A percentile compares a stretch with the other conserved stretches of the same genome.
These are phyloP conservation scores for Circaetus gallicus DNA, from an alignment of 2,113 vertebrate species.

Conservation along the genomic window DNA sequence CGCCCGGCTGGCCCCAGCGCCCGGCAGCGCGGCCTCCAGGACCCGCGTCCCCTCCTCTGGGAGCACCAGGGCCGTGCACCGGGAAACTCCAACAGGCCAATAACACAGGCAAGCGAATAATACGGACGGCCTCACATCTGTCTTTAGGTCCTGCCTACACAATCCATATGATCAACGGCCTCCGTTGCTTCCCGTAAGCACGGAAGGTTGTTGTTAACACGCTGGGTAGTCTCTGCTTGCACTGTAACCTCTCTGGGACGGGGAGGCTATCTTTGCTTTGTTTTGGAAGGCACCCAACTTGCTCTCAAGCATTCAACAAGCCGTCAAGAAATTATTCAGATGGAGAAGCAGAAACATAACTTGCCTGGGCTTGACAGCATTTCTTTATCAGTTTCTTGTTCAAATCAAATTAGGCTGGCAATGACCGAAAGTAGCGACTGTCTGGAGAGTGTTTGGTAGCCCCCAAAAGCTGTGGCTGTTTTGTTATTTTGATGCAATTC, in stretches of 20 bases:
- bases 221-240: not conserved
- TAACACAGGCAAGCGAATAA: not conserved
- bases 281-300: slow-evolving; percentile 44
- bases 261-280: slow-evolving; percentile 34
- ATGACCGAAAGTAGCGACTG: not conserved
- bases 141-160: not conserved
- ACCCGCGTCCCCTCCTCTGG: too few species aligned
- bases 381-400: slow-evolving; percentile 46
- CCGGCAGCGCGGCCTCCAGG: not conserved
- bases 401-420: slow-evolving; percentile 38
- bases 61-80: not conserved
- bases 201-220: not conserved
- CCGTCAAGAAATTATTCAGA: slow-evolving; percentile 55
- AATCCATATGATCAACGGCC: not conserved
- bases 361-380: slow-evolving; percentile 29
- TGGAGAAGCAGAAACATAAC: slow-evolving; percentile 35
- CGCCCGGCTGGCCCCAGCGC: not conserved
- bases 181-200: rapidly evolving
- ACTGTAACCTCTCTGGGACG: slow-evolving; percentile 9
- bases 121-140: not conserved
- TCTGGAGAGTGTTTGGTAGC: not conserved
- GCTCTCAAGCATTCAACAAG: slow-evolving; percentile 43
- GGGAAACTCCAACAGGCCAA: not conserved
- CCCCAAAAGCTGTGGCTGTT: not conserved
- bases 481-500: not conserved